Evolutionary conservation across 1,140 invertebrate species (phyloP).

Genomic region (Drosophila busckii): DNA sequence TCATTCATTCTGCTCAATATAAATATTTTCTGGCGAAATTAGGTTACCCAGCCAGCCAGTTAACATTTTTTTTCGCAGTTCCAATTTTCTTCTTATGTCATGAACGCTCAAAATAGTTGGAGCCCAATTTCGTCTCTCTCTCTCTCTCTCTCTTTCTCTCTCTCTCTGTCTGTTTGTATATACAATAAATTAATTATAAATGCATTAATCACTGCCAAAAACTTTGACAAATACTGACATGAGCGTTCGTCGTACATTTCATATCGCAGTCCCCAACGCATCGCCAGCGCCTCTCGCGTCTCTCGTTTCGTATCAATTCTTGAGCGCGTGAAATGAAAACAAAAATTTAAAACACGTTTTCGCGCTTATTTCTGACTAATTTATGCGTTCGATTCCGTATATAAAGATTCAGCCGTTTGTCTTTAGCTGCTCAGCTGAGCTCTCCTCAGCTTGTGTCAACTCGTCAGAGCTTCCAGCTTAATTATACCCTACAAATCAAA

Average conservation of each 20-base stretch:
- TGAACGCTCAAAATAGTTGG: constrained; percentile 42
- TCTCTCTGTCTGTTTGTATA: constrained; percentile 23
- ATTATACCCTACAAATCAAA: constrained; percentile 28
- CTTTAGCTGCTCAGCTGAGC: constrained; percentile 25
- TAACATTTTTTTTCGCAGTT: constrained; percentile 20
- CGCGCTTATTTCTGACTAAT: constrained; percentile 72
- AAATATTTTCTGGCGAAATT: constrained; percentile 74
- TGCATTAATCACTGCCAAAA: constrained; percentile 76
- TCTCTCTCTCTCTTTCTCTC: background rate
- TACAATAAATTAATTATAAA: constrained; percentile 78
- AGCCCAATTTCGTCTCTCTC: constrained; percentile 8
- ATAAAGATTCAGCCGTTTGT: constrained; percentile 50
- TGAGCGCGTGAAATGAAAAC: constrained; percentile 58
- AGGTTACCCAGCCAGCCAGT: constrained; percentile 46
- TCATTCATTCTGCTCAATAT: constrained; percentile 63
- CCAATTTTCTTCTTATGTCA: constrained; percentile 58
- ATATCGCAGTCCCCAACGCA: too few species aligned
- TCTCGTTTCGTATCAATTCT: constrained; percentile 14
- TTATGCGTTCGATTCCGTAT: constrained; percentile 73
- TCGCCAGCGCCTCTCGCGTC: too few species aligned
- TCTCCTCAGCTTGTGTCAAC: constrained; percentile 34
- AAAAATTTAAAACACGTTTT: constrained; percentile 77
- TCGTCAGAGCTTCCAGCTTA: constrained; percentile 47
- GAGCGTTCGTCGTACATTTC: constrained; percentile 55
- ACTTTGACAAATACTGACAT: constrained; percentile 76